A percentile compares a stretch with the other conserved stretches of the same genome.
These are phyloP conservation scores for Enteromius radiatus DNA, from an alignment of 2,797 vertebrate genomes.

Conservation along the genomic window DNA sequence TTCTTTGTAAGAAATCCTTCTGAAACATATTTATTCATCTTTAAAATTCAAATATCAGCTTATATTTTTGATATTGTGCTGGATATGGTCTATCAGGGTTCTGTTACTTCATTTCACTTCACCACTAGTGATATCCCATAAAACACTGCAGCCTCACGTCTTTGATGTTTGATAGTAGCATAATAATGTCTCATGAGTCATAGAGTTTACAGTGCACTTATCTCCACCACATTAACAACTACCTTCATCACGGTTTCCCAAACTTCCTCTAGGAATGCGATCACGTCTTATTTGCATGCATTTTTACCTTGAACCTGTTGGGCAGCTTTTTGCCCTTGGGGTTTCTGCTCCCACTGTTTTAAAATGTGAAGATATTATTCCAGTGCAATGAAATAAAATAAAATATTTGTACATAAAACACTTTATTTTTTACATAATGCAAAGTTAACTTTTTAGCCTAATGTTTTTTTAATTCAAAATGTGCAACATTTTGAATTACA, in stretches of 20 bases:
- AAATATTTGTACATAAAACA: not conserved
- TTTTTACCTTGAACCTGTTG: not conserved
- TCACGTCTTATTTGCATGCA: not conserved
- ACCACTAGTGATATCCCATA: not conserved
- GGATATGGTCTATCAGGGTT: not conserved
- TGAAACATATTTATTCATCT: not conserved
- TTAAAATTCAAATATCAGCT: not conserved
- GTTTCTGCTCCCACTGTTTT: not conserved
- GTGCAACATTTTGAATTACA: not conserved
- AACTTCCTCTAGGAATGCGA: not conserved
- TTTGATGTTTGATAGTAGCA: not conserved
- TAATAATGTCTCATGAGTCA: not conserved
- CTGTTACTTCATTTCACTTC: not conserved
- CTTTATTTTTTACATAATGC: not conserved
- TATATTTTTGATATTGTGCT: not conserved
- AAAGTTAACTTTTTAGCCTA: not conserved
- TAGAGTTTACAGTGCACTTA: not conserved
- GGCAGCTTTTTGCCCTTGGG: not conserved
- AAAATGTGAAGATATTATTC: not conserved
- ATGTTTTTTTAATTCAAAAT: not conserved
- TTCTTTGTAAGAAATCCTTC: not conserved
- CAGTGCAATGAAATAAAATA: not conserved
- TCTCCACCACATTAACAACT: conserved; percentile 7
- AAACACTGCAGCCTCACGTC: not conserved
- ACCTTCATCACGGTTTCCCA: not conserved